phyloP scores from a whole-genome alignment of 2,797 vertebrate species.

The Chanos chanos region DNA sequence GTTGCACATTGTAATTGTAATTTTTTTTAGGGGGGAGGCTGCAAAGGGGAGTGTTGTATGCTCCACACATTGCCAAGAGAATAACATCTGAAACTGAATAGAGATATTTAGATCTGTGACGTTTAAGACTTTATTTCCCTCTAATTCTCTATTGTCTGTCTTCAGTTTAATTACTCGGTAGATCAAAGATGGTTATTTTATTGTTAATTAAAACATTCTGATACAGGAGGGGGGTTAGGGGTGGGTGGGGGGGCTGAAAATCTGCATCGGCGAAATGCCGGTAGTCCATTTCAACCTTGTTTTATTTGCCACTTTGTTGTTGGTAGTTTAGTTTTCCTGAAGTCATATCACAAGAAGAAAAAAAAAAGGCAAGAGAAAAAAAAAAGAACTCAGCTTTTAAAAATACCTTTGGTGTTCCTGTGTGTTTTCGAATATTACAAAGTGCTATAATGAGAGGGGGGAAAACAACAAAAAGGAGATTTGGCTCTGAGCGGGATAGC shows the following conservation, averaged over 20 bases:
- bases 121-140: no score
- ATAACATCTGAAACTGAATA: no score
- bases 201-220: constrained; percentile 48
- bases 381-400: constrained; percentile 58
- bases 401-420: constrained; percentile 76
- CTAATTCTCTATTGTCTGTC: background rate
- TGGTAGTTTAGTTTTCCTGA: constrained; percentile 61
- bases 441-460: constrained; percentile 78
- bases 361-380: constrained; percentile 32
- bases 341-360: constrained; percentile 61
- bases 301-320: constrained; percentile 74
- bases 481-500: constrained; percentile 69
- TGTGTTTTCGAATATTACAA: constrained; percentile 79
- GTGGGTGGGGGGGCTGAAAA: constrained; percentile 49
- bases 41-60: no score
- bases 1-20: no score
- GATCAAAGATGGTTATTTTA: constrained; percentile 13
- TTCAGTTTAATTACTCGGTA: constrained; percentile 22
- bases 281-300: constrained; percentile 52
- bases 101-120: no score
- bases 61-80: no score
- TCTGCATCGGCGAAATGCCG: constrained; percentile 52
- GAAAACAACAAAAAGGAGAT: constrained; percentile 71
- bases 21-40: no score
- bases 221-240: constrained; percentile 52